Base-by-base conservation (phyloP, 1,140 invertebrate genomes). In the Leptonema lineaticorne region DNA sequence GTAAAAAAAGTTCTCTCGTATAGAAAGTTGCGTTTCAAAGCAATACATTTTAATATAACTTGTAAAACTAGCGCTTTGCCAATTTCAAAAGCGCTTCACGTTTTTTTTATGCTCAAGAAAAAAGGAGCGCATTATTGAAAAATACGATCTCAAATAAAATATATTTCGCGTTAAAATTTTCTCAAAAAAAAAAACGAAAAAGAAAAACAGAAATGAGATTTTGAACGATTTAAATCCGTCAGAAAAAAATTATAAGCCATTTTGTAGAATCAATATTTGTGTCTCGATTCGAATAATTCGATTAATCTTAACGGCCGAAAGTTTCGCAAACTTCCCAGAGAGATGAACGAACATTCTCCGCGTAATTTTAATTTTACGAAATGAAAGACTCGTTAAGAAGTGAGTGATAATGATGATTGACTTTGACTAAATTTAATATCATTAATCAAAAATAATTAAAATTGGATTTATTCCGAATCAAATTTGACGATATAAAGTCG, bases 11-110 rank as follows among this genome's bases (percentile, higher is more conserved):
- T 28, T 57, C 20, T 30, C 53, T 7, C 27, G 28, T 16, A 16
- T 29, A 8, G 3, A 16, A 59, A 59, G 28, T 59, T 33, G 20
- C 7, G 30, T 53, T 37, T 16, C 26, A 4, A 18, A 33, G 57
- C 30, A 59, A 59, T 59, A 59, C 30, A 59, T 59, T 59, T 59
- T 59, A 59, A 59, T 59, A 59, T 29, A 59, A 59, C 57, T 59
- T 28, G n/a, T 27, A 33, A 33, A 59, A 59, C 57, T 59, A 37
- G 4, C 57, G 28, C 24, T 18, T 30, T 4, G 9, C 20, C 8
- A 3, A n/a, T n/a, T n/a, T n/a, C n/a, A n/a, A n/a, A n/a, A n/a
- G n/a, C n/a, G n/a, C n/a, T n/a, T n/a, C n/a, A n/a, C n/a, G n/a
- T n/a, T n/a, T n/a, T n/a, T n/a, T n/a, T n/a, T n/a, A n/a, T n/a